phyloP scores from a whole-genome alignment of 2,797 vertebrate species.

The Brachyrhaphis roseni region DNA sequence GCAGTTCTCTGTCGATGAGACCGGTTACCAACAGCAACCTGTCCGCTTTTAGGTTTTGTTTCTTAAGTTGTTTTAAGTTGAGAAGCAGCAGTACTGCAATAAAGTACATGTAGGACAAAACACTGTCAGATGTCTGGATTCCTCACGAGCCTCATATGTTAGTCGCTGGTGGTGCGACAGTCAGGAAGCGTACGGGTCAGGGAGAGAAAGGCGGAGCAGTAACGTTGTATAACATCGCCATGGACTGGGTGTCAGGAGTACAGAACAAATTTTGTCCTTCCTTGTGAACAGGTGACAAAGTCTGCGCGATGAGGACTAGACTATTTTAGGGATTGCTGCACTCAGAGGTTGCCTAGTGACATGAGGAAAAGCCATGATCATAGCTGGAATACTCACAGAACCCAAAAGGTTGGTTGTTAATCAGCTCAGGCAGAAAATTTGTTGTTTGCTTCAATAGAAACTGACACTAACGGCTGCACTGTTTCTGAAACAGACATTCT shows the following conservation, averaged over 20 bases:
- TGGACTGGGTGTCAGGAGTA: not conserved
- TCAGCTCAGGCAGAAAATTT: not conserved
- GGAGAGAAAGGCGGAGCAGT: not conserved
- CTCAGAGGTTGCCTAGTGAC: conserved; percentile 22
- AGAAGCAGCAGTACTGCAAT: too few species aligned
- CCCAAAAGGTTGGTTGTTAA: not conserved
- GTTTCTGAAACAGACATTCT: not conserved
- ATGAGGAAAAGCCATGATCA: not conserved
- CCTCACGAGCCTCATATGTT: conserved; percentile 38
- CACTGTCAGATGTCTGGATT: conserved; percentile 46
- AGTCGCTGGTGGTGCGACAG: not conserved
- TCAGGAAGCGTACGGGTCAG: not conserved
- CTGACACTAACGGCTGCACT: not conserved
- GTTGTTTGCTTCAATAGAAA: not conserved
- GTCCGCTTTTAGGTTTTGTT: too few species aligned
- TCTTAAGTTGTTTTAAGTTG: too few species aligned
- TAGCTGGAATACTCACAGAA: not conserved
- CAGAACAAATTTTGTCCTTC: not conserved
- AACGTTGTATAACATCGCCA: not conserved
- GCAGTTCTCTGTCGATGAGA: too few species aligned
- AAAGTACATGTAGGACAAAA: too few species aligned
- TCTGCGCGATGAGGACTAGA: not conserved
- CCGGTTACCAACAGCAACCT: too few species aligned
- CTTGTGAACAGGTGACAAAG: not conserved
- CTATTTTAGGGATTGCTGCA: not conserved